A percentile compares a stretch with the other conserved stretches of the same genome.
phyloP scores from a whole-genome alignment of 2,113 vertebrate genomes.

The Brachirus orientalis region DNA sequence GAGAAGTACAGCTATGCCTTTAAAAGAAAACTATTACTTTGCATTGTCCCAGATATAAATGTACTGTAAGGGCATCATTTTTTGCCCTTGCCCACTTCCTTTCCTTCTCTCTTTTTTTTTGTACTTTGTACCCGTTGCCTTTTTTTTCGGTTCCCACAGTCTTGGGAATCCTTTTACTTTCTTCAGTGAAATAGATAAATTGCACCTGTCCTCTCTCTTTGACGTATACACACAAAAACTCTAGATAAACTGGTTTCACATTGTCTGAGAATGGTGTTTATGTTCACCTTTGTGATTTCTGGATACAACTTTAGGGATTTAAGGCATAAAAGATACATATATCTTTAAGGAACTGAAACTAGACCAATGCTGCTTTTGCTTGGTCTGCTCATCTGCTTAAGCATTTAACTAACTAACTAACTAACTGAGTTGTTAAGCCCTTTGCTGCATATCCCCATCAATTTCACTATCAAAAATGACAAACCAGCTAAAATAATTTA shows the following conservation, averaged over 20 bases:
- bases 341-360: neutral
- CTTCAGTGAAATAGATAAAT: constrained; percentile 4
- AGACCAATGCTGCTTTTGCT: neutral
- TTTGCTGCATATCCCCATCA: too few species aligned
- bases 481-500: too few species aligned
- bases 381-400: too few species aligned
- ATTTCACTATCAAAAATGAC: too few species aligned
- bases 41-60: constrained; percentile 1
- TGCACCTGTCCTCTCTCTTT: neutral
- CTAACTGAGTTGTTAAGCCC: too few species aligned
- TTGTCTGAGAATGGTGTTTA: neutral
- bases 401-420: too few species aligned
- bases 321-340: neutral
- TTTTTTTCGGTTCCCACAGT: neutral
- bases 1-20: neutral
- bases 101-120: neutral
- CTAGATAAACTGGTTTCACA: neutral
- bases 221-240: neutral
- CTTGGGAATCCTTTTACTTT: constrained; percentile 12
- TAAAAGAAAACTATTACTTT: neutral
- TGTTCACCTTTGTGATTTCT: neutral
- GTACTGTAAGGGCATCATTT: neutral
- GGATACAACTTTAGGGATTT: constrained; percentile 4
- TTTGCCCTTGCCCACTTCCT: neutral
- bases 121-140: neutral